Conservation (phyloP, 2,888 invertebrate species). For the Nephrocerus scutellatus region DNA sequence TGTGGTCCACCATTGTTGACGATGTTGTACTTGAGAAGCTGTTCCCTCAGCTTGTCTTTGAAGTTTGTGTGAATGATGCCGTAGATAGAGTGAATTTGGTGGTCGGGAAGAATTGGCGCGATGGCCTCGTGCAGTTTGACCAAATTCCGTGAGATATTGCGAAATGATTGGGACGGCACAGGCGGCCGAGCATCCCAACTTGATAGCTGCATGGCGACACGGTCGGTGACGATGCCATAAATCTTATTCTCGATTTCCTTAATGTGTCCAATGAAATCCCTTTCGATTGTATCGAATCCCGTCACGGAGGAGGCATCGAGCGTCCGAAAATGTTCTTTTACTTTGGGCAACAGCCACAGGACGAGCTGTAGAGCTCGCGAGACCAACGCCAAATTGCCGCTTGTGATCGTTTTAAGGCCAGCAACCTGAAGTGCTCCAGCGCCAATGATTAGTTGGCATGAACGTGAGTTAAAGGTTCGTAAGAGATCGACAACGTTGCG, state of each 20-base stretch:
- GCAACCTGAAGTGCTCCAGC: conserved; percentile 94
- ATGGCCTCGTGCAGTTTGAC: conserved; percentile 88
- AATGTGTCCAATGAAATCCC: conserved; percentile 80
- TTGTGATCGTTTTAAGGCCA: conserved; percentile 89
- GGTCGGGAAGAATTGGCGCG: conserved; percentile 71
- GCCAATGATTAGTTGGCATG: conserved; percentile 90
- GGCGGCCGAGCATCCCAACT: conserved; percentile 94
- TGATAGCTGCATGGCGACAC: conserved; percentile 71
- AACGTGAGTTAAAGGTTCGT: conserved; percentile 78
- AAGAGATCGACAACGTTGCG: conserved; percentile 82
- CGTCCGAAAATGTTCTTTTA: conserved; percentile 62
- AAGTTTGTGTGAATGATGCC: conserved; percentile 76
- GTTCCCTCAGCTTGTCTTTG: conserved; percentile 77
- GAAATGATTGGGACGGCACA: conserved; percentile 84
- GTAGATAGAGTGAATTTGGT: conserved; percentile 70
- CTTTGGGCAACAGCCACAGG: conserved; percentile 68
- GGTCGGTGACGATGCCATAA: conserved; percentile 78
- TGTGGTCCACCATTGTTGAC: conserved; percentile 94
- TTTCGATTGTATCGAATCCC: conserved; percentile 66
- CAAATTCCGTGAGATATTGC: conserved; percentile 80
- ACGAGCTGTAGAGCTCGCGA: conserved; percentile 77
- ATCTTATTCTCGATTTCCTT: conserved; percentile 89
- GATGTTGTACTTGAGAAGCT: conserved; percentile 78
- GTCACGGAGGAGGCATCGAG: conserved; percentile 45
- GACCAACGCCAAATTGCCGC: conserved; percentile 83